Percentiles rank a stretch among this genome's conserved stretches.
Conservation (phyloP, 2,113 vertebrate species). For the Brachyhypopomus gauderio region DNA sequence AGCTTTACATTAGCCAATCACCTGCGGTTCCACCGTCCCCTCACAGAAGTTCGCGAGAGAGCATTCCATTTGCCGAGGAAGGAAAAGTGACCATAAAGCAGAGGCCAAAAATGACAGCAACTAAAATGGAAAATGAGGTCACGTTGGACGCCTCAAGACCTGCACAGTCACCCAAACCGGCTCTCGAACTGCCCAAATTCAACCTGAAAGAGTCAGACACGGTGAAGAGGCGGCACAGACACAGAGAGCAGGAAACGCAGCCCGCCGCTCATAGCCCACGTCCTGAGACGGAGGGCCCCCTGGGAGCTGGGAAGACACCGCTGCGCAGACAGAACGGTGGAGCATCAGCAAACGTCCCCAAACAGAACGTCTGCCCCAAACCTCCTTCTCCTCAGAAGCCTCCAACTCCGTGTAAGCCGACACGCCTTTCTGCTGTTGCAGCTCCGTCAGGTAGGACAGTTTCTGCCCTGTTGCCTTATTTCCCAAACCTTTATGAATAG, state of each 20-base stretch:
- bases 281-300: slow-evolving; percentile 46
- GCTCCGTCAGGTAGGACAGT: slow-evolving; percentile 55
- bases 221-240: slow-evolving; percentile 86
- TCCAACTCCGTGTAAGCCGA: slow-evolving; percentile 37
- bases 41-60: slow-evolving; percentile 79
- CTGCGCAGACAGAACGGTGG: slow-evolving; percentile 65
- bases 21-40: slow-evolving; percentile 61
- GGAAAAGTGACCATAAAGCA: slow-evolving; percentile 96
- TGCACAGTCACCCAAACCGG: slow-evolving; percentile 40
- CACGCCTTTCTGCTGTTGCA: slow-evolving; percentile 13
- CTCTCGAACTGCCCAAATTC: slow-evolving; percentile 78
- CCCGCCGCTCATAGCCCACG: slow-evolving; percentile 49
- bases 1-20: slow-evolving; percentile 50
- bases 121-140: slow-evolving; percentile 45
- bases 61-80: slow-evolving; percentile 91
- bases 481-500: neutral
- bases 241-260: slow-evolving; percentile 79
- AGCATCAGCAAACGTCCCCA: slow-evolving; percentile 63
- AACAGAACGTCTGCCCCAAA: slow-evolving; percentile 57
- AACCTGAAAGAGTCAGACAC: slow-evolving; percentile 95
- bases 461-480: neutral
- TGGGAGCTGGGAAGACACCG: slow-evolving; percentile 68
- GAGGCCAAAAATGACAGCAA: slow-evolving; percentile 75
- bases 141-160: slow-evolving; percentile 44
- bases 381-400: slow-evolving; percentile 59